Conservation (phyloP, 2,888 invertebrate species). For the Epinotia bilunana region DNA sequence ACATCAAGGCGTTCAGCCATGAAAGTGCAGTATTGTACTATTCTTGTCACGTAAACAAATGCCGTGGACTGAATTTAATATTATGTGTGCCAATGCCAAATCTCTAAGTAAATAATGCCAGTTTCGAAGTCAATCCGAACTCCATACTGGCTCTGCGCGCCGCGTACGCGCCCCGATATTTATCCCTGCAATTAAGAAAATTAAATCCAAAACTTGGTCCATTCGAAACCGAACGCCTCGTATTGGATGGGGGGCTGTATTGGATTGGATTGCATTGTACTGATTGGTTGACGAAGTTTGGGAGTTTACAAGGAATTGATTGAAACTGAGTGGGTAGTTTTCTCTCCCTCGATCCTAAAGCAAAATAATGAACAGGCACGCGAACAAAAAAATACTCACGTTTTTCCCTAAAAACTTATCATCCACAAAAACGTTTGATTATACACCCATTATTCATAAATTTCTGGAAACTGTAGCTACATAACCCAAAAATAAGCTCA, state of each 20-base stretch:
- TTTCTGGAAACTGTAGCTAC: too few species aligned
- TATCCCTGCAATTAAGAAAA: constrained; percentile 41
- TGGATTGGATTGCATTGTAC: constrained; percentile 2
- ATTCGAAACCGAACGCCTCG: constrained; percentile 33
- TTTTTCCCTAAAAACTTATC: too few species aligned
- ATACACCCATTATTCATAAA: too few species aligned
- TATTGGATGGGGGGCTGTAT: constrained; percentile 11
- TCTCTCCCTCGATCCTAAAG: too few species aligned
- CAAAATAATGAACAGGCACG: too few species aligned
- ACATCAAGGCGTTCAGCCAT: too few species aligned
- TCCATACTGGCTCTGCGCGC: constrained; percentile 12
- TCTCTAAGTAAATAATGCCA: constrained; percentile 11
- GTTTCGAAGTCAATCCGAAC: constrained; percentile 33
- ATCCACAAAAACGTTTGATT: too few species aligned
- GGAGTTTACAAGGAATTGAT: not conserved
- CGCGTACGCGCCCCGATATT: constrained; percentile 22
- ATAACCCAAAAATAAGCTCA: too few species aligned
- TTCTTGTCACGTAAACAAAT: not conserved
- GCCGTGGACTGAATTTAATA: not conserved
- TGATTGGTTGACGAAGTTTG: constrained; percentile 4
- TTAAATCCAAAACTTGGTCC: constrained; percentile 39
- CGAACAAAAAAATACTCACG: too few species aligned
- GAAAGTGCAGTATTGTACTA: too few species aligned
- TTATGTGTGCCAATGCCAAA: not conserved
- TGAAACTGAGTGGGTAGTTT: not conserved